Conservation (phyloP, 2,113 vertebrate genomes). For the Corydoras sp. region DNA sequence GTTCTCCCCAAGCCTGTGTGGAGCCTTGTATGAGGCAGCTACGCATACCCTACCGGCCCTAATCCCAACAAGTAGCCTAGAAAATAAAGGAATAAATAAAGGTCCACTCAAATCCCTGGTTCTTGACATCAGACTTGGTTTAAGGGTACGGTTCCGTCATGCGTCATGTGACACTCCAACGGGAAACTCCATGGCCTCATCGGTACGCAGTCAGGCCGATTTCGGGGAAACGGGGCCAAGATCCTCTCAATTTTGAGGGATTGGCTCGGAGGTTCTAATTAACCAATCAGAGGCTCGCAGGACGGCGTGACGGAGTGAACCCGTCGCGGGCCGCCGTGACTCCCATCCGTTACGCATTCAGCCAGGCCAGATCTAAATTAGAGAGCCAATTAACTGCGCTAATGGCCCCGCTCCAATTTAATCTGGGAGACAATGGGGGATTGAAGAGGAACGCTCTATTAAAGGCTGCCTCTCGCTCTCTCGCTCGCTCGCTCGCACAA, state of each 20-base stretch:
- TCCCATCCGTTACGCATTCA: slow-evolving; percentile 97
- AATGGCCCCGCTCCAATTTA: slow-evolving; percentile 98
- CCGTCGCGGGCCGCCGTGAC: slow-evolving; percentile 81
- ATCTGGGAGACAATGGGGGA: slow-evolving; percentile 96
- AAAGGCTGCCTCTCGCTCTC: slow-evolving; percentile 75
- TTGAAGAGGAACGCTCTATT: slow-evolving; percentile 90
- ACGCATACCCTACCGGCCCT: too few relatives aligned
- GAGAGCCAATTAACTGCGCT: slow-evolving; percentile 99
- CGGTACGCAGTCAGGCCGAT: neutral
- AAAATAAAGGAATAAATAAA: too few relatives aligned
- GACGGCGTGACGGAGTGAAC: slow-evolving; percentile 86
- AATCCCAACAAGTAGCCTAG: too few relatives aligned
- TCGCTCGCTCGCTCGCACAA: slow-evolving; percentile 88
- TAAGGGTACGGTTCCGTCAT: too few relatives aligned
- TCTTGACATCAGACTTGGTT: too few relatives aligned
- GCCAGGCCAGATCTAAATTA: slow-evolving; percentile 97
- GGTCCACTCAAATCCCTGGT: too few relatives aligned
- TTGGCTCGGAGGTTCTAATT: slow-evolving; percentile 74
- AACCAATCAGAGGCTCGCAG: slow-evolving; percentile 77
- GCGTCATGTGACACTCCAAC: too few relatives aligned
- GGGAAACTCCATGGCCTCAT: too few relatives aligned
- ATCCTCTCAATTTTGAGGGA: slow-evolving; percentile 56
- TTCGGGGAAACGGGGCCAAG: slow-evolving; percentile 10
- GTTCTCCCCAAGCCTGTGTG: too few relatives aligned
- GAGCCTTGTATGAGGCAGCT: too few relatives aligned